Evolutionary conservation across 2,888 invertebrate genomes (phyloP).

Genomic region (Tenthredo distinguenda): DNA sequence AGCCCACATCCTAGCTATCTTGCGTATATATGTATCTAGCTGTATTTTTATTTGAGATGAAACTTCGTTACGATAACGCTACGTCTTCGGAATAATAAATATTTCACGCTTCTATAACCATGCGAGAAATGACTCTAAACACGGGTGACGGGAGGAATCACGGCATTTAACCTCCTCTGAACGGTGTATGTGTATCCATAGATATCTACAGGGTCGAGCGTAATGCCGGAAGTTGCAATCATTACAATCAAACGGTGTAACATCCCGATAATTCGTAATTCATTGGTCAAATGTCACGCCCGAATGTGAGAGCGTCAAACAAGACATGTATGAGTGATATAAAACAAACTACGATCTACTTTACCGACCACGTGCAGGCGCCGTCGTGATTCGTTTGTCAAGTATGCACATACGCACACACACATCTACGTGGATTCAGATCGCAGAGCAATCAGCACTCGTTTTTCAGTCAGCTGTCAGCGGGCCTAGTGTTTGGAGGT

Average conservation of each 20-base stretch:
- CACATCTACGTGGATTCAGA: background rate
- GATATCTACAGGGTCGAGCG: background rate
- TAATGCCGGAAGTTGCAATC: background rate
- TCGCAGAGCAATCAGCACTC: background rate
- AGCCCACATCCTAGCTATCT: background rate
- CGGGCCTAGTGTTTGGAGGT: background rate
- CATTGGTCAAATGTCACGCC: background rate
- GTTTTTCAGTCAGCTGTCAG: constrained; percentile 47
- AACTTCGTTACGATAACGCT: background rate
- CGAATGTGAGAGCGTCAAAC: background rate
- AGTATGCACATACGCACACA: background rate
- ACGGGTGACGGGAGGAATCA: background rate
- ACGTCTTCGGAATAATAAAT: background rate
- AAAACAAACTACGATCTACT: background rate
- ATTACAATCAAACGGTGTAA: background rate
- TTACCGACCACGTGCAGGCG: constrained; percentile 1
- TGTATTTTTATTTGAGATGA: background rate
- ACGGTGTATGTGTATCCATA: background rate
- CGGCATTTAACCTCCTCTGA: background rate
- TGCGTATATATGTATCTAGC: background rate
- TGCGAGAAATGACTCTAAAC: background rate
- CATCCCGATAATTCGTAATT: background rate
- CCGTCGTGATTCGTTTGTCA: constrained; percentile 14
- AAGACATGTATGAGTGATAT: background rate
- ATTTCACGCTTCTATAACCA: background rate